A percentile compares a stretch with the other conserved stretches of the same genome.
phyloP scores from a whole-genome alignment of 2,113 vertebrate genomes.

The Mustelus asterias region DNA sequence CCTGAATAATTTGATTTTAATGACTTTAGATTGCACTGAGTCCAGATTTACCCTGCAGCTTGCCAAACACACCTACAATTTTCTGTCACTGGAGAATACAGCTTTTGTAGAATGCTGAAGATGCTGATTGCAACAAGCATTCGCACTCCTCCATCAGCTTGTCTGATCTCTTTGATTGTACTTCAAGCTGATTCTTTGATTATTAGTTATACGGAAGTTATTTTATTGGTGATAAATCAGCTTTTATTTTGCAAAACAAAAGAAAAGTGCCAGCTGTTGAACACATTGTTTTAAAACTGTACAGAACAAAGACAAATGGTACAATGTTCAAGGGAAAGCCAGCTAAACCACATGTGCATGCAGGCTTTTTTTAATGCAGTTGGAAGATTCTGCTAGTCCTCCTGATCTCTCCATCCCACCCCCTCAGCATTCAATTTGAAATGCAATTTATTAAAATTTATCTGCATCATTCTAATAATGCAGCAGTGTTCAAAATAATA shows the following conservation, averaged over 20 bases:
- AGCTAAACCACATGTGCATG: background rate
- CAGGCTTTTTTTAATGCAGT: background rate
- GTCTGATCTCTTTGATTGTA: slow-evolving; percentile 2
- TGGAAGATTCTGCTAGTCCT: background rate
- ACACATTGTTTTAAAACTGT: background rate
- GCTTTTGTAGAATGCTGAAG: background rate
- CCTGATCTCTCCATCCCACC: background rate
- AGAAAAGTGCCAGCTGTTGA: background rate
- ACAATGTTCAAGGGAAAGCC: background rate
- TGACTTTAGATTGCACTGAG: slow-evolving; percentile 16
- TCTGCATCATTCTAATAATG: background rate
- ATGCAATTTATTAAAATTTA: background rate
- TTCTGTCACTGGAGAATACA: slow-evolving; percentile 27
- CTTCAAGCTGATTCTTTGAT: background rate
- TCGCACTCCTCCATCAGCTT: background rate
- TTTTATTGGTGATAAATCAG: background rate
- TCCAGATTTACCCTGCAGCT: slow-evolving; percentile 16
- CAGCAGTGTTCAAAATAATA: background rate
- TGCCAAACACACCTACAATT: slow-evolving; percentile 24
- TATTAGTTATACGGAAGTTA: background rate
- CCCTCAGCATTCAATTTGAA: background rate
- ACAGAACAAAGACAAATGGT: background rate
- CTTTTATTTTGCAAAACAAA: background rate
- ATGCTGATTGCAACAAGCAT: background rate
- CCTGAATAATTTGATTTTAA: slow-evolving; percentile 36